Evolutionary conservation across 2,888 invertebrate species (phyloP).

Genomic region (Synergus laeviventris): DNA sequence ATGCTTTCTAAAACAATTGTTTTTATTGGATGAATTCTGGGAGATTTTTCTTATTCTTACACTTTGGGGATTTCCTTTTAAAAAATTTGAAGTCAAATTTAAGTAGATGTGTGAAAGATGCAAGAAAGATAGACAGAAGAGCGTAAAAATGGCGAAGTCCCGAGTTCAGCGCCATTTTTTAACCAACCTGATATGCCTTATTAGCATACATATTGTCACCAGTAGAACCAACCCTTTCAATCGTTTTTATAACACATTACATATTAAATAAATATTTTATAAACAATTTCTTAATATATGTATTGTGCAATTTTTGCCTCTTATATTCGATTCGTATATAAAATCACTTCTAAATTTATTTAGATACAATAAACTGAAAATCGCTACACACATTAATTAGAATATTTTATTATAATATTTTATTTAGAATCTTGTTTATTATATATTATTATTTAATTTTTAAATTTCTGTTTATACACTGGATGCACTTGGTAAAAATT

Average conservation of each 20-base stretch:
- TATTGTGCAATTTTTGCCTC: background rate
- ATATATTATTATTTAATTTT: background rate
- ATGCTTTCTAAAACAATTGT: too few relatives aligned
- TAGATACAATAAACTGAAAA: too few relatives aligned
- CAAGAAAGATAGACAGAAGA: background rate
- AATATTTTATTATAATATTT: too few relatives aligned
- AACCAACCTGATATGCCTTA: conserved; percentile 21
- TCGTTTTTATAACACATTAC: background rate
- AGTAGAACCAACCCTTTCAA: conserved; percentile 9
- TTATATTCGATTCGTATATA: background rate
- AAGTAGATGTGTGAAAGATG: background rate
- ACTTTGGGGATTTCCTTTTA: background rate
- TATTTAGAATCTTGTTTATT: too few relatives aligned
- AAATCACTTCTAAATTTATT: background rate
- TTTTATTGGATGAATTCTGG: background rate
- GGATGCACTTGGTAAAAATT: background rate
- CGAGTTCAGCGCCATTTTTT: conserved; percentile 32
- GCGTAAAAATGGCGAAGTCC: conserved; percentile 35
- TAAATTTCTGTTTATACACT: background rate
- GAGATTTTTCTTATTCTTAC: background rate
- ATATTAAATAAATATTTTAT: background rate
- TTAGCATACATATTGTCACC: conserved; percentile 33
- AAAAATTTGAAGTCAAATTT: background rate
- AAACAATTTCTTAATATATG: background rate
- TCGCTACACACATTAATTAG: too few relatives aligned